phyloP scores from a whole-genome alignment of 35 echinoderm and acorn worm species.

The Nesometra sesokonis region DNA sequence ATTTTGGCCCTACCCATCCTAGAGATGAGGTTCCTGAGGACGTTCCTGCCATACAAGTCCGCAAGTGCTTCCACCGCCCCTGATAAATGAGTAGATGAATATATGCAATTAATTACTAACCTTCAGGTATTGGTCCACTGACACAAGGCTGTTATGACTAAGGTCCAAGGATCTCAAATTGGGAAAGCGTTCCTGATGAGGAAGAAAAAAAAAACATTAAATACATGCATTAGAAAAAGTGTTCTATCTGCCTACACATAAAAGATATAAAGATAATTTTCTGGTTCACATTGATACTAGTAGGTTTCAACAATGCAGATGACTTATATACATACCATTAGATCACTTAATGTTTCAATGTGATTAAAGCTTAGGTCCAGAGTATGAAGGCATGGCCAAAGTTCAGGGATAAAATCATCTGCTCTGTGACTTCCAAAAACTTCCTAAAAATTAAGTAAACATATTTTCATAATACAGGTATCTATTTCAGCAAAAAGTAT shows the following conservation, averaged over 20 bases:
- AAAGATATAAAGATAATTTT: no score
- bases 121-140: not conserved
- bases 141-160: not conserved
- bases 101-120: not conserved
- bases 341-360: constrained; percentile 57
- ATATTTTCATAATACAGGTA: no score
- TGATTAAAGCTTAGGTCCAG: constrained; percentile 76
- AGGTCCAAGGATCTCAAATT: not conserved
- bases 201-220: not conserved
- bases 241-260: no score
- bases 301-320: no score
- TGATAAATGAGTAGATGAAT: no score
- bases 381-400: constrained; percentile 77
- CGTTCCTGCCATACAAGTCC: no score
- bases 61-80: no score
- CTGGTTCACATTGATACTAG: no score
- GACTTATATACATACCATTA: constrained; percentile 42
- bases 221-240: no score
- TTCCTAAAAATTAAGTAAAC: not conserved
- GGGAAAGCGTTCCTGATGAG: not conserved
- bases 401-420: constrained; percentile 31
- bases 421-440: constrained; percentile 41
- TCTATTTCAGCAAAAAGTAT: no score
- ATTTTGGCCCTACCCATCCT: no score
- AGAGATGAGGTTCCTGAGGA: no score